Evolutionary conservation across 2,888 invertebrate genomes (phyloP).

Genomic region (Geophilus truncorum): DNA sequence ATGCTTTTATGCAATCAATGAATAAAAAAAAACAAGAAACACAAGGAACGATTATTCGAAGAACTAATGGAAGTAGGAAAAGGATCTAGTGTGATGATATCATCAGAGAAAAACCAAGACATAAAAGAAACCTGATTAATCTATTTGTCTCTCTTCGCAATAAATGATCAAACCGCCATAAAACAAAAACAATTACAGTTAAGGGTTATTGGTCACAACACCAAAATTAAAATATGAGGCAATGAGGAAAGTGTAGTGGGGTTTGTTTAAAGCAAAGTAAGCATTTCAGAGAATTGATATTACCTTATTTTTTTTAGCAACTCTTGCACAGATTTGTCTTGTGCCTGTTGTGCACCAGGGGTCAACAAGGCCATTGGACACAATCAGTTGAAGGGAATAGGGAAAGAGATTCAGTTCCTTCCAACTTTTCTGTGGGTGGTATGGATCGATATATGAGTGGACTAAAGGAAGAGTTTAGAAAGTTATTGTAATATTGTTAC

Average conservation of each 20-base stretch:
- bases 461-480: not conserved
- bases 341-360: not conserved
- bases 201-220: not conserved
- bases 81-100: not conserved
- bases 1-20: too few species aligned
- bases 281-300: not conserved
- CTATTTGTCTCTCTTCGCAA: not conserved
- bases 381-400: not conserved
- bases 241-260: not conserved
- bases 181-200: not conserved
- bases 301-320: not conserved
- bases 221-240: not conserved
- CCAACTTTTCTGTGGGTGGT: not conserved
- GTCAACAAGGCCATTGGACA: not conserved
- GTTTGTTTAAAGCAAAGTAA: not conserved
- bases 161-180: not conserved
- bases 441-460: not conserved
- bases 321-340: not conserved
- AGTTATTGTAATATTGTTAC: too few species aligned
- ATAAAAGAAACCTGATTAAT: not conserved
- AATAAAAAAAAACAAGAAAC: not conserved
- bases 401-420: not conserved
- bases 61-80: not conserved
- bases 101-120: not conserved
- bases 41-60: not conserved